phyloP scores from a whole-genome alignment of 2,113 vertebrate species.

The Myrmecophaga tridactyla region DNA sequence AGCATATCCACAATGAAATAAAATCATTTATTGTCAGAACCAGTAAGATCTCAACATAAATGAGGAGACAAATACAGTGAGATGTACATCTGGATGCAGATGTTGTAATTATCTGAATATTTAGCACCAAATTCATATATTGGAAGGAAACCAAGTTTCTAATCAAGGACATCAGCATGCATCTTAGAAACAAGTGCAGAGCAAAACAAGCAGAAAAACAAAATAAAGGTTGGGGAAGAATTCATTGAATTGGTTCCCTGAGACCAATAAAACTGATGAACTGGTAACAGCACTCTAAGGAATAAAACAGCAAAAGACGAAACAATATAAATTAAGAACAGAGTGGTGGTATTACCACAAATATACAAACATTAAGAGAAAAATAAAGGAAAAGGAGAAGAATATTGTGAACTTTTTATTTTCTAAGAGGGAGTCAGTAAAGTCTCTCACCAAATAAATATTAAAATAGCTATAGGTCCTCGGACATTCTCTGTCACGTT shows the following conservation, averaged over 20 bases:
- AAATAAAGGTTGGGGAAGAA: neutral
- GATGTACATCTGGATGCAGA: too few species aligned
- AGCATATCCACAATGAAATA: fast-evolving
- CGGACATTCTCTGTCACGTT: fast-evolving
- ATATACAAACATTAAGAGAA: neutral
- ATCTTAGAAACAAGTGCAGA: neutral
- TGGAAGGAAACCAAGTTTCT: neutral
- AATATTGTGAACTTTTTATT: neutral
- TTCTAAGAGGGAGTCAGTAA: too few species aligned
- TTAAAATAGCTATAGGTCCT: fast-evolving
- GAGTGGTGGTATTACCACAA: neutral
- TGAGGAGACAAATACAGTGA: neutral
- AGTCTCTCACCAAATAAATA: neutral
- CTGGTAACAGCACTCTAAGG: neutral
- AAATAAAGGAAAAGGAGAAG: too few species aligned
- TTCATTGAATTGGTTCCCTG: neutral
- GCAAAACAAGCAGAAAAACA: neutral
- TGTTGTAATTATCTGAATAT: neutral
- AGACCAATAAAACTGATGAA: neutral
- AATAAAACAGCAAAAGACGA: too few species aligned
- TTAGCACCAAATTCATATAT: neutral
- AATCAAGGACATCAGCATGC: neutral
- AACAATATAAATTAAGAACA: neutral
- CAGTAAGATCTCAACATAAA: too few species aligned
- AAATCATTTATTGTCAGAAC: too few species aligned